These are phyloP conservation scores for Terebella lapidaria DNA, from an alignment of 2,888 invertebrate species.

Conservation along the genomic window DNA sequence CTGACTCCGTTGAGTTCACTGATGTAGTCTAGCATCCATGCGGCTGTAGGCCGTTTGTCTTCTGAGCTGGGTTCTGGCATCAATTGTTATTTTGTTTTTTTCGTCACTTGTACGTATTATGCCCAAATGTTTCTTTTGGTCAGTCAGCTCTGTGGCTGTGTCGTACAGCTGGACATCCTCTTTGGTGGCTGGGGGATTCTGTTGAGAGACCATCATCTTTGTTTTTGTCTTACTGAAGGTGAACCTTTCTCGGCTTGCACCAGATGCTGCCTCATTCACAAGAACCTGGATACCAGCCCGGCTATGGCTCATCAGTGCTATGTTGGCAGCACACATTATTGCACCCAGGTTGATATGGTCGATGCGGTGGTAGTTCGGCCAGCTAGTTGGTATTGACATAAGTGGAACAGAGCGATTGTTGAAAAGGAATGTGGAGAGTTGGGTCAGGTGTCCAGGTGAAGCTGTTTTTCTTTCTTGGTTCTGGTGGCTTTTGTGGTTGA, in stretches of 20 bases:
- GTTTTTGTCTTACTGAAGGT: not conserved
- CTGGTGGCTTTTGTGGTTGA: too few species aligned
- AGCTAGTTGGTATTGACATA: not conserved
- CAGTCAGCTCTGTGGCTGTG: not conserved
- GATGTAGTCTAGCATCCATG: too few species aligned
- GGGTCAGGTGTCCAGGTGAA: too few species aligned
- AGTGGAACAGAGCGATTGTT: not conserved
- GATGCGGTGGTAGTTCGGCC: not conserved
- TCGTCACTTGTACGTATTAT: not conserved
- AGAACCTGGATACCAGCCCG: too few species aligned
- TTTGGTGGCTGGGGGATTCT: too few species aligned
- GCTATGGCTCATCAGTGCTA: not conserved
- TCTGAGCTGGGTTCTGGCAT: not conserved
- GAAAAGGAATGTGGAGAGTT: not conserved
- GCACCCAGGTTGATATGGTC: not conserved
- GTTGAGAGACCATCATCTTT: not conserved
- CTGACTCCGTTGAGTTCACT: too few species aligned
- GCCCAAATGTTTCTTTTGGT: not conserved
- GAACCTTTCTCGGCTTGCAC: not conserved
- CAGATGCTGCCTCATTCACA: not conserved
- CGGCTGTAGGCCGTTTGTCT: not conserved
- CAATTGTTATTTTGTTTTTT: not conserved
- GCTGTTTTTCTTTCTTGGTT: too few species aligned
- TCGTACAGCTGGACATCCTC: not conserved
- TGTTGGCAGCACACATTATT: not conserved